phyloP scores from a whole-genome alignment of 2,888 invertebrate genomes.

The Amphipyra tragopoginis region DNA sequence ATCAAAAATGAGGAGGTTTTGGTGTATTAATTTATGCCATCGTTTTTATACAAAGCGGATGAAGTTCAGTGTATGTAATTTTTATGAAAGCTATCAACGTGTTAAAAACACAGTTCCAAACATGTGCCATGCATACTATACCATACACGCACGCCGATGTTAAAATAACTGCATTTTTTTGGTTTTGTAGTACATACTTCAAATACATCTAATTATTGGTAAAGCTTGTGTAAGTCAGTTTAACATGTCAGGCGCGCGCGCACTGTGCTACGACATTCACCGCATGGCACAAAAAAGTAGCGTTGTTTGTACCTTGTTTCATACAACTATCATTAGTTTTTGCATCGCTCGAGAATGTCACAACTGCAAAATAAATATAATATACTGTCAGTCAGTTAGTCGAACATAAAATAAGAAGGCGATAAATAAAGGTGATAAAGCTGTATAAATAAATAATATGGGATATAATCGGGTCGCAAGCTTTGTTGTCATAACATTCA shows the following conservation, averaged over 20 bases:
- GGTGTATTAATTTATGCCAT: neutral
- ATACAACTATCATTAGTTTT: conserved; percentile 76
- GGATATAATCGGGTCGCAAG: conserved; percentile 12
- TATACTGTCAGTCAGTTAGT: conserved; percentile 63
- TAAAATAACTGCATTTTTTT: conserved; percentile 27
- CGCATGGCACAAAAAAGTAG: conserved; percentile 56
- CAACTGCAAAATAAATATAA: conserved; percentile 81
- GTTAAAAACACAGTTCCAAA: conserved; percentile 54
- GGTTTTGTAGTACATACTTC: conserved; percentile 2
- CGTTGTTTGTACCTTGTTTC: conserved; percentile 74
- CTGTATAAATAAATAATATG: conserved; percentile 19
- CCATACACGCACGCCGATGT: conserved; percentile 41
- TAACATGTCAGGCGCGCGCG: conserved; percentile 30
- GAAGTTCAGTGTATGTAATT: conserved; percentile 10
- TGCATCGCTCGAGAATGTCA: conserved; percentile 85
- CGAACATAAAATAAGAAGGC: conserved; percentile 26
- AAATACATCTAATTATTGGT: neutral
- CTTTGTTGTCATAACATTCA: conserved; percentile 17
- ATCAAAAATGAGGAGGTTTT: no score
- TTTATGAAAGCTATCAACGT: conserved; percentile 44
- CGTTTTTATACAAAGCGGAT: neutral
- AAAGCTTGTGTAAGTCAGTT: conserved; percentile 25
- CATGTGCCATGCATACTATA: conserved; percentile 63
- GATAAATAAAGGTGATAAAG: conserved; percentile 16
- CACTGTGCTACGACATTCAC: conserved; percentile 49